Conservation (phyloP, 2,888 invertebrate species). For the Cartodere bifasciata region DNA sequence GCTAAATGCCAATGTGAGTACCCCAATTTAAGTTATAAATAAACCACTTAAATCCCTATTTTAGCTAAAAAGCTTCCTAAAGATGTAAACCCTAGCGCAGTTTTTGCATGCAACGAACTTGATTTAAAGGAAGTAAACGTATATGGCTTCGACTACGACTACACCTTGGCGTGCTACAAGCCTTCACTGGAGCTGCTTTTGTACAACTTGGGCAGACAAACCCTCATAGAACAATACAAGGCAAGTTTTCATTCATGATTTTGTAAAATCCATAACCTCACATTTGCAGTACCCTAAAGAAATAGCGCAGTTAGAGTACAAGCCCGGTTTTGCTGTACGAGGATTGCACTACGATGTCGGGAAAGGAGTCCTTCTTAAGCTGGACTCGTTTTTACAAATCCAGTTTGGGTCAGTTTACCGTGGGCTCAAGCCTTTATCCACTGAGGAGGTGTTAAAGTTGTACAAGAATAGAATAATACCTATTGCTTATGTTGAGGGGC, state of each 20-base stretch:
- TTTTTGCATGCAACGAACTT: constrained; percentile 94
- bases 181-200: constrained; percentile 77
- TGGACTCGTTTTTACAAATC: constrained; percentile 94
- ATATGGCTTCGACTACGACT: constrained; percentile 98
- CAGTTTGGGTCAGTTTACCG: constrained; percentile 89
- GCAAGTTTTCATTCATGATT: constrained; percentile 44
- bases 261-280: constrained; percentile 1
- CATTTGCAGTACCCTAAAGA: constrained; percentile 73
- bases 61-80: constrained; percentile 76
- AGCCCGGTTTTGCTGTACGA: constrained; percentile 87
- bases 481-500: constrained; percentile 76
- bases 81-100: constrained; percentile 75
- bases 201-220: constrained; percentile 80
- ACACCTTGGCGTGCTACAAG: constrained; percentile 91
- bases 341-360: constrained; percentile 98
- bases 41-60: constrained; percentile 20
- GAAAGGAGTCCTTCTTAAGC: constrained; percentile 82
- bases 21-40: not conserved
- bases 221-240: constrained; percentile 77
- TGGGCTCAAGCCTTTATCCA: constrained; percentile 67
- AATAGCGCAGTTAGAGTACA: constrained; percentile 69
- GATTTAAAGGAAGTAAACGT: constrained; percentile 83
- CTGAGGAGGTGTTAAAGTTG: constrained; percentile 70
- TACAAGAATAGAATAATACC: constrained; percentile 82
- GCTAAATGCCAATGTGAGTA: constrained; percentile 61